Evolutionary conservation across 2,888 invertebrate species (phyloP).

Genomic region (Neria commutata): DNA sequence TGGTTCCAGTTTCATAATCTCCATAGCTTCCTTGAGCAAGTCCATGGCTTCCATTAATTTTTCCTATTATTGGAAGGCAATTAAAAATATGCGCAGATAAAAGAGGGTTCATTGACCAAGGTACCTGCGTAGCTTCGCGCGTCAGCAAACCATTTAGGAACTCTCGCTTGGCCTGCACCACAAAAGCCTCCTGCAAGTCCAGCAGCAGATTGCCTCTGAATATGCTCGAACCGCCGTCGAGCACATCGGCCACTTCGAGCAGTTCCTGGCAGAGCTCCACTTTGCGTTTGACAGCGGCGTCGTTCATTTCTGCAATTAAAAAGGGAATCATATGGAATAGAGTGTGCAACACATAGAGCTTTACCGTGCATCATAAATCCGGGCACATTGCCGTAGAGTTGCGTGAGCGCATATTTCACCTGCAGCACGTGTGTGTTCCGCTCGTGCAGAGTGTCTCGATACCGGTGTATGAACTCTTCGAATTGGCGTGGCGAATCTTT

Average conservation of each 20-base stretch:
- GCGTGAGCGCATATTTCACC: constrained; percentile 72
- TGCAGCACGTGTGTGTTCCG: constrained; percentile 72
- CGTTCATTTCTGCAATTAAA: constrained; percentile 64
- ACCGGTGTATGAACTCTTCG: constrained; percentile 70
- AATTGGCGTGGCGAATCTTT: constrained; percentile 65
- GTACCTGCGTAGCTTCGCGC: constrained; percentile 66
- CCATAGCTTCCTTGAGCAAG: constrained; percentile 67
- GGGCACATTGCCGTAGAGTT: constrained; percentile 71
- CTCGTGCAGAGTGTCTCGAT: constrained; percentile 70
- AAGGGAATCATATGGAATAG: neutral
- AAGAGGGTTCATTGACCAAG: too few species aligned
- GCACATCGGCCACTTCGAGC: constrained; percentile 67
- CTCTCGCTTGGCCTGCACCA: constrained; percentile 66
- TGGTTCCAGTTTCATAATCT: constrained; percentile 68
- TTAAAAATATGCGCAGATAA: neutral
- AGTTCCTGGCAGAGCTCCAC: constrained; percentile 71
- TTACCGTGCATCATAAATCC: constrained; percentile 67
- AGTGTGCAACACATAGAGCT: neutral
- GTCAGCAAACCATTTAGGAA: constrained; percentile 65
- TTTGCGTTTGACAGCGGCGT: constrained; percentile 66
- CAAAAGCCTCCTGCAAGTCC: constrained; percentile 70
- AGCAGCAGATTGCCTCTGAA: constrained; percentile 70
- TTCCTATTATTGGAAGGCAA: constrained; percentile 59
- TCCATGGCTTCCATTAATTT: constrained; percentile 66
- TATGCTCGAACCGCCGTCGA: constrained; percentile 71